Evolutionary conservation across 1,140 invertebrate genomes (phyloP).

Genomic region (Nasonia vitripennis): DNA sequence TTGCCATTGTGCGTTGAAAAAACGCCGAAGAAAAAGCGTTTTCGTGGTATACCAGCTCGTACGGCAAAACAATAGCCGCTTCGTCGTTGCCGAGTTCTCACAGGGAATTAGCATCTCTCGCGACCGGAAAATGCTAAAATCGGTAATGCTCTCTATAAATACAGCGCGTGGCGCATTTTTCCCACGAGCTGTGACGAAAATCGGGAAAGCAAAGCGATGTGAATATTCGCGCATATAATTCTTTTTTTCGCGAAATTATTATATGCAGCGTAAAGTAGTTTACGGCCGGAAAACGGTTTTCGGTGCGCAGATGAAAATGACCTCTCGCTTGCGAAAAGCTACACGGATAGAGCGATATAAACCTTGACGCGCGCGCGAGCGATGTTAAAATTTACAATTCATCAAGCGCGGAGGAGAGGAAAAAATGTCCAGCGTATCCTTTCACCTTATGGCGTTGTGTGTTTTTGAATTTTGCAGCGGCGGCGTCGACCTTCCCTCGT

Average conservation of each 20-base stretch:
- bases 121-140: slow-evolving; percentile 7
- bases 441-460: not conserved
- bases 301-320: not conserved
- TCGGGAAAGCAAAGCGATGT: not conserved
- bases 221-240: no score
- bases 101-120: slow-evolving; percentile 23
- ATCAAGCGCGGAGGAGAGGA: not conserved
- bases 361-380: not conserved
- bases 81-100: slow-evolving; percentile 2
- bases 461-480: not conserved
- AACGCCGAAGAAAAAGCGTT: not conserved
- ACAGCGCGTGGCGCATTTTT: not conserved
- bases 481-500: not conserved
- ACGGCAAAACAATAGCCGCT: not conserved
- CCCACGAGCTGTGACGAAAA: slow-evolving; percentile 25
- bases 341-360: not conserved
- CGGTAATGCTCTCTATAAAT: slow-evolving; percentile 23
- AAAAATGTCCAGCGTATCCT: slow-evolving; percentile 1
- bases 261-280: not conserved
- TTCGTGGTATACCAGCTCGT: not conserved
- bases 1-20: not conserved
- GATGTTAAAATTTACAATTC: slow-evolving; percentile 34
- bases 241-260: no score
- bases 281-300: not conserved
- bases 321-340: not conserved